Percentiles rank a stretch among this genome's conserved stretches.
phyloP scores from a whole-genome alignment of 2,113 vertebrate species.

The Heptranchias perlo region DNA sequence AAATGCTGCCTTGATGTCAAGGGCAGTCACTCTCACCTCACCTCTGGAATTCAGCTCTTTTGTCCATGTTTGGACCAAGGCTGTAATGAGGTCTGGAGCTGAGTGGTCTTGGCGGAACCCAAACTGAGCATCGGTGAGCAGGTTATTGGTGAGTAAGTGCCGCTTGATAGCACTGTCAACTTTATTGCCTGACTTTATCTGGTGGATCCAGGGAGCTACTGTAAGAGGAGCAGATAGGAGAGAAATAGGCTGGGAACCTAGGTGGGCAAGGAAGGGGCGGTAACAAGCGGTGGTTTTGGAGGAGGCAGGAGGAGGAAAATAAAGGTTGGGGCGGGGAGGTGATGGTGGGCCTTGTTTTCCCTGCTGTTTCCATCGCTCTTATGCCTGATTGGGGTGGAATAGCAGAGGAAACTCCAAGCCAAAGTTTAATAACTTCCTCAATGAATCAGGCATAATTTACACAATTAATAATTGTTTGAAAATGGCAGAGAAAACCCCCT shows the following conservation, averaged over 20 bases:
- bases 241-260: background rate
- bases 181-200: background rate
- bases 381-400: background rate
- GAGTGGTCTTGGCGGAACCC: too few species aligned
- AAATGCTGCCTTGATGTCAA: too few species aligned
- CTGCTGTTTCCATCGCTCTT: background rate
- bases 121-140: too few species aligned
- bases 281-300: background rate
- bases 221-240: background rate
- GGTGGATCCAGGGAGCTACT: background rate
- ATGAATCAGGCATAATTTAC: background rate
- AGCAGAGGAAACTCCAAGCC: background rate
- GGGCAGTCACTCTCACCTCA: too few species aligned
- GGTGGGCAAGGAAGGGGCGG: background rate
- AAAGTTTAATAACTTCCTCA: background rate
- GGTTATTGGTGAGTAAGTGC: too few species aligned
- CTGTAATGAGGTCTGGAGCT: too few species aligned
- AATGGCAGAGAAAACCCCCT: background rate
- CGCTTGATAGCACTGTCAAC: too few species aligned
- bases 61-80: too few species aligned
- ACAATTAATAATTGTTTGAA: background rate
- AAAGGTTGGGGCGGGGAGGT: background rate
- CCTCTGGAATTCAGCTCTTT: too few species aligned
- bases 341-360: background rate
- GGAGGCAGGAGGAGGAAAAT: background rate